phyloP scores from a whole-genome alignment of 2,797 vertebrate genomes.

The Ceyx erithaca region DNA sequence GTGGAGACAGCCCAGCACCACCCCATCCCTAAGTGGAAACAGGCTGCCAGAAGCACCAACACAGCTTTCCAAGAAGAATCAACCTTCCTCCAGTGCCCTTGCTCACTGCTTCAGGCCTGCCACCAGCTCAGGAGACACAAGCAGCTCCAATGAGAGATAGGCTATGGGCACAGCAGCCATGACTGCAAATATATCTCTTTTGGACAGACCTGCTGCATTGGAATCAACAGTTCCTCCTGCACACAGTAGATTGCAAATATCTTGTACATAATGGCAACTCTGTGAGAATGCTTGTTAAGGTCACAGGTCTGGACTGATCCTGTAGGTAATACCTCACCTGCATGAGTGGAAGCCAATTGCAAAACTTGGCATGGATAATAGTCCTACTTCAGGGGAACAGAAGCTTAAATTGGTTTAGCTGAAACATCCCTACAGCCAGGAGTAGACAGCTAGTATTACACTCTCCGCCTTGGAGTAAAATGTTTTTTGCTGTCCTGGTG shows the following conservation, averaged over 20 bases:
- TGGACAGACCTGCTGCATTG: neutral
- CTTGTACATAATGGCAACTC: neutral
- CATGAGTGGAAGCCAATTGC: neutral
- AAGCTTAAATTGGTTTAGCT: neutral
- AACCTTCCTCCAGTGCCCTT: neutral
- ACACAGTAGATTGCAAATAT: neutral
- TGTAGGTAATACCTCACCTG: neutral
- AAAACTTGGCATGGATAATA: neutral
- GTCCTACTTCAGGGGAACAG: neutral
- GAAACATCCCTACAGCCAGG: neutral
- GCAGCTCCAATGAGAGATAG: neutral
- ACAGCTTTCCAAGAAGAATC: neutral
- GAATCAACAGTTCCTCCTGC: neutral
- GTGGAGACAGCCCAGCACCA: neutral
- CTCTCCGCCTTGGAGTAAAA: neutral
- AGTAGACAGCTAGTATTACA: neutral
- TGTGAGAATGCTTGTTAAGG: neutral
- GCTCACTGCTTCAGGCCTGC: neutral
- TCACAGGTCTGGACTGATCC: neutral
- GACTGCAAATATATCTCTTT: accelerated
- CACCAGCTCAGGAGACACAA: neutral
- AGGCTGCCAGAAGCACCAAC: neutral
- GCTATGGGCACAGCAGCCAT: neutral
- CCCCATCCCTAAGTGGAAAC: neutral
- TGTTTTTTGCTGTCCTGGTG: neutral